These are phyloP conservation scores for Octonoba sinensis DNA, from an alignment of 2,888 invertebrate genomes.

Conservation along the genomic window DNA sequence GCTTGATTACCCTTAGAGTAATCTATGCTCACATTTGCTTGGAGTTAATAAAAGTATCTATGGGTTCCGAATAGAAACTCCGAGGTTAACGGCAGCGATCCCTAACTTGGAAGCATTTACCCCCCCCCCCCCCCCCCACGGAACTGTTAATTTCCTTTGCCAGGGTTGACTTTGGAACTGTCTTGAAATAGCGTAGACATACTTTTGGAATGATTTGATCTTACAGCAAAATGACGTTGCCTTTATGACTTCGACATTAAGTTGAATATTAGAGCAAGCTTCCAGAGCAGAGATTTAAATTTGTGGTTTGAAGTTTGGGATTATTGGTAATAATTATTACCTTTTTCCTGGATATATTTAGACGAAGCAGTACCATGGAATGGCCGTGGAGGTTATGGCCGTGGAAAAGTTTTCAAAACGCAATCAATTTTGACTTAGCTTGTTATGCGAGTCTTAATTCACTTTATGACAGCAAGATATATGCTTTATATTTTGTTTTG, in stretches of 20 bases:
- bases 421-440: too few relatives aligned
- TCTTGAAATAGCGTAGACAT: conserved; percentile 21
- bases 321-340: conserved; percentile 34
- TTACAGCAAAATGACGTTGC: conserved; percentile 6
- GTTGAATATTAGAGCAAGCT: conserved; percentile 34
- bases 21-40: conserved; percentile 42
- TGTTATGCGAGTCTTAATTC: too few relatives aligned
- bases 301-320: background rate
- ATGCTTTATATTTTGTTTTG: too few relatives aligned
- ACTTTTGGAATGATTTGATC: conserved; percentile 7
- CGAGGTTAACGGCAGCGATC: background rate
- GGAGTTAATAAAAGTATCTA: conserved; percentile 41
- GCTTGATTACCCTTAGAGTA: conserved; percentile 39
- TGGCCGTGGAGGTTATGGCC: background rate
- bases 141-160: conserved; percentile 26
- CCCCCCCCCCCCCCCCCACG: too few relatives aligned
- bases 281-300: background rate
- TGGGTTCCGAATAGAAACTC: conserved; percentile 5
- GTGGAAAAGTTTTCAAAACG: too few relatives aligned
- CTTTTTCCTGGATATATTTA: conserved; percentile 14
- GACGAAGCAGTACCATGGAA: background rate
- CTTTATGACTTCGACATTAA: conserved; percentile 43
- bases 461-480: too few relatives aligned
- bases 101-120: conserved; percentile 3
- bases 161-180: background rate